Percentiles rank a stretch among this genome's conserved stretches.
Conservation (phyloP, 2,797 vertebrate species). For the Pempheris klunzingeri region DNA sequence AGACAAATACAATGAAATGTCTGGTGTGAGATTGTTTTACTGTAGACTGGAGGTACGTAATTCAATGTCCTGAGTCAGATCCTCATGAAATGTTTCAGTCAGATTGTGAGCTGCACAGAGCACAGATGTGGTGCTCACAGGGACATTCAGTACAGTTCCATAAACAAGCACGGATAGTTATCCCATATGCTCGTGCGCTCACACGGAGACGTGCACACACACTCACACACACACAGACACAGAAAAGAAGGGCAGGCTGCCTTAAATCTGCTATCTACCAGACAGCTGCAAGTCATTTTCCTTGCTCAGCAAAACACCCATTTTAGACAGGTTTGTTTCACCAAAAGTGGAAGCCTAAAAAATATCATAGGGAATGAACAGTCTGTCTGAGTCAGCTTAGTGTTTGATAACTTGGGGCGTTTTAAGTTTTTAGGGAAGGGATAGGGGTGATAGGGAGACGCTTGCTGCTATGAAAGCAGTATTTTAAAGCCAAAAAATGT, state of each 20-base stretch:
- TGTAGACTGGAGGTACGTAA: background rate
- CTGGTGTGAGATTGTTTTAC: background rate
- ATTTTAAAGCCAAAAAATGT: slow-evolving; percentile 1
- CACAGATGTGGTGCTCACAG: slow-evolving; percentile 4
- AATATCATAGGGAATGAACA: slow-evolving; percentile 56
- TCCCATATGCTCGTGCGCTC: background rate
- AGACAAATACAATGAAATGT: background rate
- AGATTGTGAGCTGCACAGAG: background rate
- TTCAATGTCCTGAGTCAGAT: background rate
- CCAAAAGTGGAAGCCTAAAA: slow-evolving; percentile 50
- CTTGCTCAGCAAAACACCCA: slow-evolving; percentile 64
- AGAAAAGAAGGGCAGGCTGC: background rate
- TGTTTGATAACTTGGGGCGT: slow-evolving; percentile 47
- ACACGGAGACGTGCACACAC: background rate
- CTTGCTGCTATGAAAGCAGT: background rate
- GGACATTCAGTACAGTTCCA: background rate
- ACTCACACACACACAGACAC: background rate
- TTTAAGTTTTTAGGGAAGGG: slow-evolving; percentile 42
- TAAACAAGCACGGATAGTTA: background rate
- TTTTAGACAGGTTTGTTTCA: slow-evolving; percentile 65
- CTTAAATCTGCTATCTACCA: slow-evolving; percentile 33
- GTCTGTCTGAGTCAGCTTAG: slow-evolving; percentile 60
- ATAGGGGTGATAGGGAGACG: background rate
- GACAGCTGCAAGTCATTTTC: slow-evolving; percentile 40
- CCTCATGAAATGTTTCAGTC: slow-evolving; percentile 11